Evolutionary conservation across 2,797 vertebrate genomes (phyloP).

Genomic region (Coccyzus lansbergi): DNA sequence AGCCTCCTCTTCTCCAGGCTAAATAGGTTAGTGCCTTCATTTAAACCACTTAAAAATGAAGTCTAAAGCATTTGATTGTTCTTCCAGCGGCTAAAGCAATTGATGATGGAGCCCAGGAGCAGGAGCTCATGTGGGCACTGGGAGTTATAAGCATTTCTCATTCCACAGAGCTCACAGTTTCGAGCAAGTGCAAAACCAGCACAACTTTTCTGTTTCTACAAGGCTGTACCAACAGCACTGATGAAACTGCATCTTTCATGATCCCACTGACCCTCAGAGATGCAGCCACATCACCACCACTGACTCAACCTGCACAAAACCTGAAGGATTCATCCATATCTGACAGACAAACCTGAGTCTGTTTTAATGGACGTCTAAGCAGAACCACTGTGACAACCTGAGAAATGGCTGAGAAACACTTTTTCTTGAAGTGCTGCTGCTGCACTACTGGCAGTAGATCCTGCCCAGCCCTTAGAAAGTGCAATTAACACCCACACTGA

Average conservation of each 20-base stretch:
- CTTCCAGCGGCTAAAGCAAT: neutral
- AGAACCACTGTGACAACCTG: neutral
- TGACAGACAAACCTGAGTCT: accelerated
- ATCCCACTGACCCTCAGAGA: neutral
- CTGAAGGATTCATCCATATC: neutral
- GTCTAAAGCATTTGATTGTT: neutral
- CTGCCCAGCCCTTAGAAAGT: neutral
- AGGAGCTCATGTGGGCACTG: accelerated
- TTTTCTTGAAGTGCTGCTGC: neutral
- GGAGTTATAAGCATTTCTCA: neutral
- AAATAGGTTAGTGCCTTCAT: neutral
- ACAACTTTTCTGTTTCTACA: accelerated
- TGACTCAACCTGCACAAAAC: neutral
- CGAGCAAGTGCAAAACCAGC: neutral
- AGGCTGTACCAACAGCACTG: accelerated
- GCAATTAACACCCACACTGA: accelerated
- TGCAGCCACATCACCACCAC: accelerated
- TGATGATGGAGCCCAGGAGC: neutral
- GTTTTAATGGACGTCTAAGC: neutral
- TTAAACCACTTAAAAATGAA: neutral
- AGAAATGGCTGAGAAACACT: neutral
- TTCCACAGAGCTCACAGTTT: neutral
- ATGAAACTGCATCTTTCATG: accelerated
- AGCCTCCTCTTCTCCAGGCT: too few species aligned
- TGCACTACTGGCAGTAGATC: neutral